Percentiles rank a stretch among this genome's conserved stretches.
These are phyloP conservation scores for Ochropleura plecta DNA, from an alignment of 2,888 invertebrate genomes.

Conservation along the genomic window DNA sequence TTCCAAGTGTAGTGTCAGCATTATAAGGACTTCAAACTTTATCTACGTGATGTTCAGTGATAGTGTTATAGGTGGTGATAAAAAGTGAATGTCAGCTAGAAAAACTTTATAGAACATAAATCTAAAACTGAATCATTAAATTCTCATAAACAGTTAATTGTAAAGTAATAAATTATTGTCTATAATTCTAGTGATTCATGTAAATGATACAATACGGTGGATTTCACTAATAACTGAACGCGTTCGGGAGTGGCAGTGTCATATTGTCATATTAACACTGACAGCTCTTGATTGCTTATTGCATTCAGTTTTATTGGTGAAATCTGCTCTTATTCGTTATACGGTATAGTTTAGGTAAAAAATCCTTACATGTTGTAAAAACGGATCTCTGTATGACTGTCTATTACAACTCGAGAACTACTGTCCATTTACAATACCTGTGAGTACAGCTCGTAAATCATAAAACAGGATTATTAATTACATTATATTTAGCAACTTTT, in stretches of 20 bases:
- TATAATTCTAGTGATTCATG: constrained; percentile 23
- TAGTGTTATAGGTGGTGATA: constrained; percentile 31
- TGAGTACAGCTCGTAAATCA: constrained; percentile 3
- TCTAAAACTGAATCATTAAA: constrained; percentile 23
- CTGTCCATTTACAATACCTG: not conserved
- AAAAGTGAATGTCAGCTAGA: constrained; percentile 27
- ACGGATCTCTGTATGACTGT: constrained; percentile 19
- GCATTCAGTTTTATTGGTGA: not conserved
- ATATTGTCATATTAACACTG: not conserved
- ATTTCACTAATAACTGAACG: not conserved
- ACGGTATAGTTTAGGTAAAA: constrained; percentile 28
- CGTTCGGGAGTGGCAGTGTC: too few species aligned
- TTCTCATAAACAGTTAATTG: constrained; percentile 13
- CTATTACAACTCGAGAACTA: constrained; percentile 11
- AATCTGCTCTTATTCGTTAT: not conserved
- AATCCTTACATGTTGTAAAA: constrained; percentile 7
- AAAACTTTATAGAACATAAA: constrained; percentile 17
- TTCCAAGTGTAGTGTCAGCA: not conserved
- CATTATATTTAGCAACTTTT: not conserved
- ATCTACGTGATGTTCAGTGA: constrained; percentile 4
- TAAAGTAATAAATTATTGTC: constrained; percentile 50
- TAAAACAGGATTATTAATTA: not conserved
- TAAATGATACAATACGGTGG: constrained; percentile 15
- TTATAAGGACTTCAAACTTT: constrained; percentile 16
- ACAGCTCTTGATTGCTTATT: not conserved